Conservation (phyloP, 2,888 invertebrate species). For the Andrena fulva region DNA sequence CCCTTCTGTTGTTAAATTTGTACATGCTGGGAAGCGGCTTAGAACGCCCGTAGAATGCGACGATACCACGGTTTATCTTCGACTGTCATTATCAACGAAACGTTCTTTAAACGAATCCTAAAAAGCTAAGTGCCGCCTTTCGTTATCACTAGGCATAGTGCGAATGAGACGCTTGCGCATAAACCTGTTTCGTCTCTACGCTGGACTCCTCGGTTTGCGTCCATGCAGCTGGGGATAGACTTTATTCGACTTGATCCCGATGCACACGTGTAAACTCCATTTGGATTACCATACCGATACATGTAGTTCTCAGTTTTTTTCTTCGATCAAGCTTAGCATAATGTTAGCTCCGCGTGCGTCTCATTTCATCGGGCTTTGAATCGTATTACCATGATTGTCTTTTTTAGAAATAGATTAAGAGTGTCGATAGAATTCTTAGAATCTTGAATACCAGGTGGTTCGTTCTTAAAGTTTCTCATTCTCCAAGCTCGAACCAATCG, state of each 20-base stretch:
- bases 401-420: too few relatives aligned
- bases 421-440: too few relatives aligned
- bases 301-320: neutral
- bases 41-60: too few relatives aligned
- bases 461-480: too few relatives aligned
- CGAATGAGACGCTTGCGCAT: constrained; percentile 41
- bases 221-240: neutral
- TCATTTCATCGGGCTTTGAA: too few relatives aligned
- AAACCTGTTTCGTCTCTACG: neutral
- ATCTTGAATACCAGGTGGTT: too few relatives aligned
- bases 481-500: too few relatives aligned
- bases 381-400: too few relatives aligned
- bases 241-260: neutral
- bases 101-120: neutral
- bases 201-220: neutral
- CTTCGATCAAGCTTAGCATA: neutral
- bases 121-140: neutral
- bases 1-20: constrained; percentile 4
- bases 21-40: constrained; percentile 4
- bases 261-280: neutral
- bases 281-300: neutral
- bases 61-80: neutral
- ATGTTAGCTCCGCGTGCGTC: too few relatives aligned
- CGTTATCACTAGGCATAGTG: constrained; percentile 2
- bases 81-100: neutral